Conservation (phyloP, 1,140 invertebrate species). For the Drosophila tsacasi region DNA sequence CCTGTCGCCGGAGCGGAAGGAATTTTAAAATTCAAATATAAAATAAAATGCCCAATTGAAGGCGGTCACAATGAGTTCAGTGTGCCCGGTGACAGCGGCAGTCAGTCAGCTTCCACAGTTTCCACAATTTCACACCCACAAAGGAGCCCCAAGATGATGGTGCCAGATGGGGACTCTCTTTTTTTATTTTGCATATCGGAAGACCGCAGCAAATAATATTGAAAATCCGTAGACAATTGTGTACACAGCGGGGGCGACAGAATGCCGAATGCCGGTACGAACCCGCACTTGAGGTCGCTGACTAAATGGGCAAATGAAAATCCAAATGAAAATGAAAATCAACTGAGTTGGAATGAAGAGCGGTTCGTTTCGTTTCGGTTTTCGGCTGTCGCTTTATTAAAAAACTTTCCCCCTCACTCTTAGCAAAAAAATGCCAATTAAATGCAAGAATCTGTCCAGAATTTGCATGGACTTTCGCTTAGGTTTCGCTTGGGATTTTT, state of each 20-base stretch:
- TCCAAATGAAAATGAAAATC: constrained; percentile 71
- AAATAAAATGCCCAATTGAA: constrained; percentile 85
- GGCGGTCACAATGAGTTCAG: constrained; percentile 72
- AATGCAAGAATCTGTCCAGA: constrained; percentile 48
- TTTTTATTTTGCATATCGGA: constrained; percentile 47
- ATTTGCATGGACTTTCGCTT: constrained; percentile 31
- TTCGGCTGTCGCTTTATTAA: constrained; percentile 67
- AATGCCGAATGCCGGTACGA: constrained; percentile 43
- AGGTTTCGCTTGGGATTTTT: constrained; percentile 12
- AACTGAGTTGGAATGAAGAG: constrained; percentile 67
- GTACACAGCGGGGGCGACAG: constrained; percentile 56
- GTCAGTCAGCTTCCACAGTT: constrained; percentile 44
- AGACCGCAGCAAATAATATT: constrained; percentile 81
- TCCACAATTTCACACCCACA: constrained; percentile 61
- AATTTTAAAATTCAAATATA: constrained; percentile 85
- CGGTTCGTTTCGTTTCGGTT: constrained; percentile 44
- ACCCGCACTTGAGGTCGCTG: constrained; percentile 75
- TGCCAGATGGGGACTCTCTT: constrained; percentile 31
- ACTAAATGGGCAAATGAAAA: constrained; percentile 59
- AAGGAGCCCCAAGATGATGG: constrained; percentile 63
- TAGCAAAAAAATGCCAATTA: constrained; percentile 60
- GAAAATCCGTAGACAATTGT: constrained; percentile 82
- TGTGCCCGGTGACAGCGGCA: constrained; percentile 41
- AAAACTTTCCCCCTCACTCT: constrained; percentile 54
- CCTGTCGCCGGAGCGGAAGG: constrained; percentile 75